These are phyloP conservation scores for Sarotherodon lohbergeri DNA, from an alignment of 2,113 vertebrate genomes.

Conservation along the genomic window DNA sequence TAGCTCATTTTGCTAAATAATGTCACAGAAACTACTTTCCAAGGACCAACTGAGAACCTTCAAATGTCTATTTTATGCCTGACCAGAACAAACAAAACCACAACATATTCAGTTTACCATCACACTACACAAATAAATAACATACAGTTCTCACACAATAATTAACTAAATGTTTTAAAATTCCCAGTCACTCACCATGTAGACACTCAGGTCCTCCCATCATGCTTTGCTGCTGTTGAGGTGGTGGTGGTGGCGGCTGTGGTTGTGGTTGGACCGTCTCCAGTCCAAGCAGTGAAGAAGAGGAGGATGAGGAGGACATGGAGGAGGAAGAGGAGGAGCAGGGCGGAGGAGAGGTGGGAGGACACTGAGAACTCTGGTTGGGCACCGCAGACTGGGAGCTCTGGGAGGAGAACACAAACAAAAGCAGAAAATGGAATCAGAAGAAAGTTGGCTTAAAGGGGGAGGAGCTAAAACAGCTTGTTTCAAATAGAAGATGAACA, in stretches of 20 bases:
- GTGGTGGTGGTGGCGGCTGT: constrained; percentile 35
- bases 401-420: constrained; percentile 31
- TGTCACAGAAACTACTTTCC: rapidly evolving
- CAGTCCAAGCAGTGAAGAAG: constrained; percentile 72
- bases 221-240: constrained; percentile 53
- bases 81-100: background rate
- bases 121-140: background rate
- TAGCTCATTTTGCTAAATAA: rapidly evolving
- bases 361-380: constrained; percentile 78
- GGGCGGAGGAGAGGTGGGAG: constrained; percentile 67
- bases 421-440: background rate
- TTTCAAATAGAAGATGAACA: background rate
- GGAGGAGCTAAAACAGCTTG: background rate
- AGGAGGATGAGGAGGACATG: constrained; percentile 74
- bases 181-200: constrained; percentile 61
- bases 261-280: constrained; percentile 66
- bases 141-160: background rate
- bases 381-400: constrained; percentile 75
- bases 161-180: background rate
- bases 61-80: background rate
- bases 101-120: background rate
- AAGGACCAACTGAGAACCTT: background rate
- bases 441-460: background rate
- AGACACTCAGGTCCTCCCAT: constrained; percentile 72
- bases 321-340: constrained; percentile 73